Evolutionary conservation across 37 sponge, comb jelly and placozoan species (phyloP).

Genomic region (Spongilla lacustris): DNA sequence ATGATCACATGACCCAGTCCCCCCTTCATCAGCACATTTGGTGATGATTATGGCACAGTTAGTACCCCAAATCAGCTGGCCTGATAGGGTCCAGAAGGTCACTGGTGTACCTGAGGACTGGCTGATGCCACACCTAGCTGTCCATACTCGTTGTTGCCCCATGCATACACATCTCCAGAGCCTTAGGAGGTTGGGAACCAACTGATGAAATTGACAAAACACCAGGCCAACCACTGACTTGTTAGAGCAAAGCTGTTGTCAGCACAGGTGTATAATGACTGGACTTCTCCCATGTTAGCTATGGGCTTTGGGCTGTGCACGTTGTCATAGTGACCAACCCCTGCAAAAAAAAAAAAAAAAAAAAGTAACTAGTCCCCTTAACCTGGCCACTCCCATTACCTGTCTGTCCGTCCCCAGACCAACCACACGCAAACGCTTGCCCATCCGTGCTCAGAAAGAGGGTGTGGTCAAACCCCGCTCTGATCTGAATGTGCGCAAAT

Average conservation of each 20-base stretch:
- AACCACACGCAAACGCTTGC: conserved; percentile 43
- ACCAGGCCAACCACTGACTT: conserved; percentile 9
- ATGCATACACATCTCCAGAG: conserved; percentile 34
- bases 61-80: too few species aligned
- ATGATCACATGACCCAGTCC: too few species aligned
- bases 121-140: conserved; percentile 24
- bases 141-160: conserved; percentile 76
- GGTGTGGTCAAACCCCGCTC: conserved; percentile 65
- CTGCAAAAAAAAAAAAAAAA: conserved; percentile 7
- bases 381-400: conserved; percentile 28
- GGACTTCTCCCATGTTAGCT: conserved; percentile 4
- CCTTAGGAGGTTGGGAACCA: background rate
- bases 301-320: conserved; percentile 4
- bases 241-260: conserved; percentile 58
- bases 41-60: background rate
- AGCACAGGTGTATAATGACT: conserved; percentile 23
- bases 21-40: background rate
- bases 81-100: too few species aligned
- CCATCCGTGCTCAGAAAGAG: conserved; percentile 28
- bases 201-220: background rate
- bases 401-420: conserved; percentile 74
- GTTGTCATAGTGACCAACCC: conserved; percentile 26
- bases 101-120: background rate
- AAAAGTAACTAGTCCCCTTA: background rate
- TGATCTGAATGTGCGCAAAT: conserved; percentile 26